Evolutionary conservation across 2,888 invertebrate species (phyloP), one percentile per base, ranked within the genome.

Genomic region (Muscina levida): DNA sequence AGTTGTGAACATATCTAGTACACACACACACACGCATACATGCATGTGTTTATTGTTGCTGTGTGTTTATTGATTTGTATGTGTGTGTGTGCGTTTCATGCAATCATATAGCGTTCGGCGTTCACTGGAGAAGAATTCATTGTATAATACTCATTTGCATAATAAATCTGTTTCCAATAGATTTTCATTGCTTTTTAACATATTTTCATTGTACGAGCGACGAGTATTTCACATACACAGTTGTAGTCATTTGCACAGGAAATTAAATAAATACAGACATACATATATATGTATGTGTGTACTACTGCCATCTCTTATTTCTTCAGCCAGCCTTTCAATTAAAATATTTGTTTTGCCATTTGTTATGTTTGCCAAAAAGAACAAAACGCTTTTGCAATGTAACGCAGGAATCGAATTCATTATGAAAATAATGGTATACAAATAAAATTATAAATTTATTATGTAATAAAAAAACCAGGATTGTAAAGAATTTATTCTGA

Each of bases 121-220:
- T 51, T 51, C 19, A 51, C 19, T n/a, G 51, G 17, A 37, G 37
- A 19, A 39, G 22, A 22, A 80, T 51, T 59, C 66, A 77, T 71
- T 59, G 74, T 66, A 57, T 68, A 51, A 67, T 77, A 80, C 71
- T 74, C 51, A 83, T 83, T 83, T 83, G 83, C 83, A 83, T 83
- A 83, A 82, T 82, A 83, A 82, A 83, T 83, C 82, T 82, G 57
- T 82, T 83, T 83, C 77, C 77, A 82, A 83, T 83, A 62, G 82
- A 77, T 79, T 79, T 78, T 82, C 72, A 82, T 78, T 82, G 72
- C 75, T 42, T 71, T 82, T 78, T 71, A 77, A 70, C 80, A 74
- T 77, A 74, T 74, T 73, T 70, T 51, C 59, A 59, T 67, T 42
- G 68, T 67, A 31, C 37, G 13, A 46, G 15, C 8, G 22, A 62